phyloP scores from a whole-genome alignment of 2,113 vertebrate species.

The Xiphophorus maculatus region DNA sequence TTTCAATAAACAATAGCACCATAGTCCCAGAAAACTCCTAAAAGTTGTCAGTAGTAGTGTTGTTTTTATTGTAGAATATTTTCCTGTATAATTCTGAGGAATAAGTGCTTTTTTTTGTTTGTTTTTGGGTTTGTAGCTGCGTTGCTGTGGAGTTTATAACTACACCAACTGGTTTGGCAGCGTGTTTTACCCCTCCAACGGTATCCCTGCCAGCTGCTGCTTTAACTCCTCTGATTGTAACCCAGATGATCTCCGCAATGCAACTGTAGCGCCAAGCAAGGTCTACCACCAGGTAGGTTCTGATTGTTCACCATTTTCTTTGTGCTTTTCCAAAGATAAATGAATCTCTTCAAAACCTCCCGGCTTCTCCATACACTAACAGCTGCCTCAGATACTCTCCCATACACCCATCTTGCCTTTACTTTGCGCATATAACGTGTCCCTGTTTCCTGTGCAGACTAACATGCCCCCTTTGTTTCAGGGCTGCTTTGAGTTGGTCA shows the following conservation, averaged over 20 bases:
- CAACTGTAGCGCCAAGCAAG: conserved; percentile 90
- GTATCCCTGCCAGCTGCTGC: conserved; percentile 95
- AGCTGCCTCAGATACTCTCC: conserved; percentile 36
- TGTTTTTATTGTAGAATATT: neutral
- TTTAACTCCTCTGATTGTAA: conserved; percentile 90
- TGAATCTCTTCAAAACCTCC: conserved; percentile 13
- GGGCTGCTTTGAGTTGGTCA: conserved; percentile 99
- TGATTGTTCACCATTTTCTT: neutral
- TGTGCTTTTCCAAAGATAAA: neutral
- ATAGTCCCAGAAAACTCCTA: neutral
- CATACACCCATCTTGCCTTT: conserved; percentile 41
- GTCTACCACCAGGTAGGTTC: conserved; percentile 92
- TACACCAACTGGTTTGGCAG: conserved; percentile 97
- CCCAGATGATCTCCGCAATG: conserved; percentile 89
- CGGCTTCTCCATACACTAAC: conserved; percentile 29
- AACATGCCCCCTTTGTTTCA: conserved; percentile 67
- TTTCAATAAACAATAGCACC: neutral
- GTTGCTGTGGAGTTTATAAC: conserved; percentile 96
- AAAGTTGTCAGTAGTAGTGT: neutral
- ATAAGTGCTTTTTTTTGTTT: neutral
- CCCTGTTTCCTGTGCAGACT: conserved; percentile 32
- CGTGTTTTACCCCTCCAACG: conserved; percentile 89
- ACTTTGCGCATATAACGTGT: conserved; percentile 45
- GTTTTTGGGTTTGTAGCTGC: conserved; percentile 81
- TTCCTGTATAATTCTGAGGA: neutral